Evolutionary conservation across 1,140 invertebrate species (phyloP).

Genomic region (Sinonovacula constricta): DNA sequence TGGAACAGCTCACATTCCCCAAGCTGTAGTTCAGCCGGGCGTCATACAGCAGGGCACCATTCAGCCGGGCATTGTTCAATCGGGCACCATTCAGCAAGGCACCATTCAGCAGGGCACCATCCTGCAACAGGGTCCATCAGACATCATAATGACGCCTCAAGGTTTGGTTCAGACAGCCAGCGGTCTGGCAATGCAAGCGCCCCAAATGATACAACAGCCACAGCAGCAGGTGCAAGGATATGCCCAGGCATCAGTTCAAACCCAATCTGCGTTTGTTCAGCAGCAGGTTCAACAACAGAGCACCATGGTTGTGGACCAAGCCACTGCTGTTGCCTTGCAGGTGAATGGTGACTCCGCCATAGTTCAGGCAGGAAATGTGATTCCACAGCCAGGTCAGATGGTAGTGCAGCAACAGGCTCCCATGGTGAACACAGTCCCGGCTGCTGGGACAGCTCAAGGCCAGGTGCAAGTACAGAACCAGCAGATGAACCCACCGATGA

Average conservation of each 20-base stretch:
- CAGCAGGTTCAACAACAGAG: neutral
- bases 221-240: no score
- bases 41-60: neutral
- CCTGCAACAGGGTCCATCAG: no score
- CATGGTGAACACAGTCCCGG: neutral
- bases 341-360: conserved; percentile 40
- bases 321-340: conserved; percentile 1
- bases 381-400: neutral
- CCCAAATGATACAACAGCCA: no score
- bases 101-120: neutral
- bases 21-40: neutral
- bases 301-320: neutral
- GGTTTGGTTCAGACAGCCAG: no score
- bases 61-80: neutral
- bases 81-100: neutral
- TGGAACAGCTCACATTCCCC: neutral
- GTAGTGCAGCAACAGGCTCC: neutral
- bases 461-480: neutral
- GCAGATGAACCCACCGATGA: neutral
- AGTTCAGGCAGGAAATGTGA: conserved; percentile 17
- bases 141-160: no score
- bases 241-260: no score
- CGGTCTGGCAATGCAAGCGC: no score
- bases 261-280: no score
- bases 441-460: neutral